Base-by-base conservation (phyloP, 2,888 invertebrate species). In the Morinoia aosen region DNA sequence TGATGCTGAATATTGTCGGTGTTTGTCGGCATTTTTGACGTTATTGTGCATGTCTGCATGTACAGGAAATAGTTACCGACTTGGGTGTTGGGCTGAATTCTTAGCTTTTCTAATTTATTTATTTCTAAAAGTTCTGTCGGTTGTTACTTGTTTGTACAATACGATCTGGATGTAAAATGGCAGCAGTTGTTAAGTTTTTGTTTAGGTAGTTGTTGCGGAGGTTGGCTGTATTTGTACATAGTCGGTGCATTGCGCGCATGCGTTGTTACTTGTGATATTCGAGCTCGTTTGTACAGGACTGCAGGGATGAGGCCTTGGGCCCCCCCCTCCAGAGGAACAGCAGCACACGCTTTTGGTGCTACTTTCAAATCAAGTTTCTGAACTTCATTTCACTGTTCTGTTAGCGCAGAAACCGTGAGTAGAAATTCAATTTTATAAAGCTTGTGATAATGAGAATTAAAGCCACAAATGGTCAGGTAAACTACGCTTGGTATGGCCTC, bases 91-190 rank as follows among this genome's bases (percentile, higher is more conserved):
- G 57, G 93, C 57, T 93, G n/a, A 57, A 93, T 93, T 91, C 93
- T 56, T 93, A 25, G 93, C 90, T 93, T 93, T 57, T 93, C 93
- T 93, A 93, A 93, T 57, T 93, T 93, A 93, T 93, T 93, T 93
- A 93, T 93, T 57, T 93, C 39, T 93, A 93, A 33, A 93, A 93
- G 14, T 93, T 57, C 11, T 57, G 93, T 93, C 76, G 25, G 76
- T 93, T 93, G 93, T 93, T 57, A 57, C 57, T 93, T 33, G 57
- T 93, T 48, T 93, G 93, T 93, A 93, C 93, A 93, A 93, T 93
- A 93, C 93, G 48, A 57, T 48, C n/a, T 93, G 93, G 57, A 93
- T 56, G 93, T 90, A 90, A 90, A 90, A 12, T 93, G 39, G 93
- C 56, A 93, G 58, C 56, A 93, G 39, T 93, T 93, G 93, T 93